These are phyloP conservation scores for Elaphurus davidianus DNA, from an alignment of 2,113 vertebrate genomes.

Conservation along the genomic window DNA sequence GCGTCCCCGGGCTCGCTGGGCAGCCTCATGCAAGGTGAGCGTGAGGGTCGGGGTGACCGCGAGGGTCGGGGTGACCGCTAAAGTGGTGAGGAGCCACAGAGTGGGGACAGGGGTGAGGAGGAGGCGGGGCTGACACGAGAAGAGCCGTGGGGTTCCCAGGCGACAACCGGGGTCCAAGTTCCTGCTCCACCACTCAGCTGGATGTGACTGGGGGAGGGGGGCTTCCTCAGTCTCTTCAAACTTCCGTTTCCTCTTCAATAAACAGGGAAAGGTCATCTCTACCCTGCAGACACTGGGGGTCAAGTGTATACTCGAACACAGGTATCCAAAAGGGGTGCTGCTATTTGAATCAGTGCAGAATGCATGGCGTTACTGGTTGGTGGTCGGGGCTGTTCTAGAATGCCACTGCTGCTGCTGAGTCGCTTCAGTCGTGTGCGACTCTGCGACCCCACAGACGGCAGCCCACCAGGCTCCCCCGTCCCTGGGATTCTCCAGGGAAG, in stretches of 20 bases:
- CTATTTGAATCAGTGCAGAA: not conserved
- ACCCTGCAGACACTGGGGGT: not conserved
- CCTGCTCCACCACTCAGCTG: not conserved
- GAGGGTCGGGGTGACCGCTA: no score
- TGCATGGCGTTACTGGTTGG: not conserved
- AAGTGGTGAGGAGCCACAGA: not conserved
- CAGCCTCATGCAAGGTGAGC: not conserved
- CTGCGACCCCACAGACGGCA: no score
- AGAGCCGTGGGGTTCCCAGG: not conserved
- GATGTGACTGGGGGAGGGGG: fast-evolving
- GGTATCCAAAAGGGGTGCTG: not conserved
- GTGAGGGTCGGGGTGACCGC: not conserved
- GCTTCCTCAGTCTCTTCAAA: not conserved
- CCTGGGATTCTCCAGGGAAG: no score
- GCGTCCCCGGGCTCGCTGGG: not conserved
- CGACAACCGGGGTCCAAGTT: not conserved
- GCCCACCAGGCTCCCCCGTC: no score
- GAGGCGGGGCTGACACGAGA: not conserved
- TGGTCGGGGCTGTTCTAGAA: not conserved
- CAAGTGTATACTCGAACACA: not conserved
- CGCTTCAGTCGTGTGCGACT: fast-evolving
- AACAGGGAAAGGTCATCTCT: not conserved
- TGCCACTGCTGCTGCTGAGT: not conserved
- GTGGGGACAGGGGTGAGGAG: not conserved
- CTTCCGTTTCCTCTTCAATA: not conserved